phyloP scores from a whole-genome alignment of 2,888 invertebrate genomes.

The Panzeria rudis region DNA sequence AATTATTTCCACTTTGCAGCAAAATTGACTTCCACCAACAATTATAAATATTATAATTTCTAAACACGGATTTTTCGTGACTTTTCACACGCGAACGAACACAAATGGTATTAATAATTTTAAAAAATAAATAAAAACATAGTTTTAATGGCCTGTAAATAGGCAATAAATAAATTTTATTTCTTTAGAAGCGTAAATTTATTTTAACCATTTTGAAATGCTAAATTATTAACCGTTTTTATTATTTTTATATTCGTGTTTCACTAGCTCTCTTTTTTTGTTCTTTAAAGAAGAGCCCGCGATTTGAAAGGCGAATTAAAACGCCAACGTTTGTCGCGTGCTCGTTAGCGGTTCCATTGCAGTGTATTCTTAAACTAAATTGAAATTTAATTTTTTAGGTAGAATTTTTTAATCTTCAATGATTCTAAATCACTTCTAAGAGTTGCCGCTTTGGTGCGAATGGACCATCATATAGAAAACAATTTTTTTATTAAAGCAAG shows the following conservation, averaged over 20 bases:
- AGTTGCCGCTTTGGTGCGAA: neutral
- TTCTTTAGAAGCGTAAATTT: neutral
- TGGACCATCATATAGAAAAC: no score
- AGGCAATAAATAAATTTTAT: slow-evolving; percentile 54
- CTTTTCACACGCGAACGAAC: slow-evolving; percentile 47
- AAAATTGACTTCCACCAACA: neutral
- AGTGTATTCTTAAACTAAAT: slow-evolving; percentile 70
- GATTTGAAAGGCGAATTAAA: slow-evolving; percentile 66
- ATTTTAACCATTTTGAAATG: neutral
- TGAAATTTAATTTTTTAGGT: slow-evolving; percentile 54
- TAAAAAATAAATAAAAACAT: slow-evolving; percentile 3
- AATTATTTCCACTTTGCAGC: neutral
- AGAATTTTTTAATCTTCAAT: slow-evolving; percentile 38
- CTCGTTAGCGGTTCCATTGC: slow-evolving; percentile 69
- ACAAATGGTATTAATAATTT: neutral
- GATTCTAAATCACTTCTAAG: neutral
- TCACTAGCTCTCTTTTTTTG: slow-evolving; percentile 3
- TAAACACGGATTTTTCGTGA: slow-evolving; percentile 40
- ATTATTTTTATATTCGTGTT: slow-evolving; percentile 2
- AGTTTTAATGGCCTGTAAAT: slow-evolving; percentile 52
- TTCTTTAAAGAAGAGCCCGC: slow-evolving; percentile 58
- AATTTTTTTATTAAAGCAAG: no score
- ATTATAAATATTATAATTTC: slow-evolving; percentile 1
- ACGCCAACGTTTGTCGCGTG: slow-evolving; percentile 68
- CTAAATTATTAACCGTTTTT: slow-evolving; percentile 3